Evolutionary conservation across 2,888 invertebrate genomes (phyloP), one percentile per base, ranked within the genome.

Genomic region (Pheosia tremula): DNA sequence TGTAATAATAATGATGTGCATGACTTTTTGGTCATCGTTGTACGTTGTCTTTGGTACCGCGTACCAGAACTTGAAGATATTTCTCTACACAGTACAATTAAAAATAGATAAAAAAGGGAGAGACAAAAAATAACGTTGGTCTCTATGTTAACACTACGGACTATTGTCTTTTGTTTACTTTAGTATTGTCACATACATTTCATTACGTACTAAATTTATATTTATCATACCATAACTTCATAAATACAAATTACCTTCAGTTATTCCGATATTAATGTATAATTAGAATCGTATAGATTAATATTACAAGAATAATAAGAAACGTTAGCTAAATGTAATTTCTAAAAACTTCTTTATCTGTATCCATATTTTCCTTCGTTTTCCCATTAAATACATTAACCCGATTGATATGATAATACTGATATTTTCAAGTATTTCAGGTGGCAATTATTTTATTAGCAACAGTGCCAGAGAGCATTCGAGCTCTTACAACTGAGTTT

Each of bases 121-220:
- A 50, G 24, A 50, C 8, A 43, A 4, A 10, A 36, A 52, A 24
- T 4, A 54, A 54, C 4, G 9, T 85, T 89, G 86, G 89, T 89
- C 89, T 84, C 81, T 85, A 85, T 80, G 70, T 82, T 84, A 83
- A 67, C 43, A 63, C 77, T 82, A 83, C 68, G 57, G 37, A 55
- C 77, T 88, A 88, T 88, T 87, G 84, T 88, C 83, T 72, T 83
- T 79, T 88, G 83, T 72, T 83, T 79, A 82, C 75, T 77, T 78
- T 83, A 68, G 74, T 87, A 88, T 85, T 86, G 85, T 88, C 86
- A 82, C 76, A 77, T 81, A 82, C 69, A 78, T 75, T 72, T 71
- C 80, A 81, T 67, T 67, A 67, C 49, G 60, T 60, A 67, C 68
- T 76, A 72, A 37, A 62, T 66, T 68, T 64, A 71, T 63, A 62